These are phyloP conservation scores for Perithous albicinctus DNA, from an alignment of 2,888 invertebrate species.

Conservation along the genomic window DNA sequence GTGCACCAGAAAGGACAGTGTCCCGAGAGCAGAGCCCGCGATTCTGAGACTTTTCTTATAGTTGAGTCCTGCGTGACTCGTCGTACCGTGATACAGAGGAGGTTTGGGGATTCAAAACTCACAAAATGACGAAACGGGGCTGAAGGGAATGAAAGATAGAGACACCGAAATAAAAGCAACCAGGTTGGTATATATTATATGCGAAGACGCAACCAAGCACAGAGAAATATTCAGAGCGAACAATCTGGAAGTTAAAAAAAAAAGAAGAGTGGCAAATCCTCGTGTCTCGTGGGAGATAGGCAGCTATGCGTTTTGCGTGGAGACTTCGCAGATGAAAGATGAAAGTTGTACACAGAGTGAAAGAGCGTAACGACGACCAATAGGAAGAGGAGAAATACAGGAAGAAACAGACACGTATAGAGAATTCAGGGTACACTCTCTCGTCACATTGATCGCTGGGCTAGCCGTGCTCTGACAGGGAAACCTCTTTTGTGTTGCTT, in stretches of 20 bases:
- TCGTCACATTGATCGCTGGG: constrained; percentile 66
- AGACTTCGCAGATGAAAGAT: constrained; percentile 38
- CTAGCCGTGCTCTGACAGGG: constrained; percentile 39
- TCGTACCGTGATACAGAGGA: constrained; percentile 22
- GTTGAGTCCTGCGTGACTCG: constrained; percentile 27
- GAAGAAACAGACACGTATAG: constrained; percentile 38
- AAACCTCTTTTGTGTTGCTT: constrained; percentile 72
- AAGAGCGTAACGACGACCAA: constrained; percentile 16
- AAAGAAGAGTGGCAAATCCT: not conserved
- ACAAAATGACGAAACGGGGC: constrained; percentile 56
- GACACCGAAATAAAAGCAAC: constrained; percentile 3
- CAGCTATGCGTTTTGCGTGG: constrained; percentile 24
- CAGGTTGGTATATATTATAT: constrained; percentile 23
- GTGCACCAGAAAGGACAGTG: constrained; percentile 12
- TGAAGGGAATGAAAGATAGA: constrained; percentile 14
- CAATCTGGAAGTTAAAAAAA: not conserved
- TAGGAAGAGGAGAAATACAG: constrained; percentile 7
- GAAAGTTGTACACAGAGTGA: too few species aligned
- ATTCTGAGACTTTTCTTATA: constrained; percentile 26
- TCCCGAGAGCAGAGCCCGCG: constrained; percentile 37
- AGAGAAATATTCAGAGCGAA: constrained; percentile 43
- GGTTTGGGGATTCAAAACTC: constrained; percentile 41
- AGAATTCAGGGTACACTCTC: constrained; percentile 45
- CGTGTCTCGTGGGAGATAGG: constrained; percentile 54
- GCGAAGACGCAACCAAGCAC: not conserved